Conservation (phyloP, 2,888 invertebrate species). For the Aleiodes leptofemur region DNA sequence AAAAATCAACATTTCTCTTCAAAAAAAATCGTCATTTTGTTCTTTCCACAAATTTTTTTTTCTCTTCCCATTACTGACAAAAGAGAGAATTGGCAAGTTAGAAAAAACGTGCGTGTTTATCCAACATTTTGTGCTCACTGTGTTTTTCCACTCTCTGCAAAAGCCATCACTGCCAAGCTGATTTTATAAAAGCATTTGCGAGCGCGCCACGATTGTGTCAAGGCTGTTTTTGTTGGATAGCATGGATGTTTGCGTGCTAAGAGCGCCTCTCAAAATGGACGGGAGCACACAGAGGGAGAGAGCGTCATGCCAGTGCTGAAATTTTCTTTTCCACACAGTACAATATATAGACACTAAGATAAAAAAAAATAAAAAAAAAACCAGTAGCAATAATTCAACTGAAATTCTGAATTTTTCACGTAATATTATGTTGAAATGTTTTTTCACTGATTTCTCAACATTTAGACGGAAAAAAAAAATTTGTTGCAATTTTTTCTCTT, state of each 20-base stretch:
- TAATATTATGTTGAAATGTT: neutral
- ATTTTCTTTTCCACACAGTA: constrained; percentile 41
- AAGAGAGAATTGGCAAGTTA: neutral
- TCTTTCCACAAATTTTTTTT: neutral
- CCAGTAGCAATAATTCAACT: neutral
- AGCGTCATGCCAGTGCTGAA: constrained; percentile 53
- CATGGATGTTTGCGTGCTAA: constrained; percentile 58
- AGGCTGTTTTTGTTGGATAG: constrained; percentile 63
- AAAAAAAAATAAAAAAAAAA: neutral
- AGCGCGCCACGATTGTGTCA: constrained; percentile 61
- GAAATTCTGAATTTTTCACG: constrained; percentile 17
- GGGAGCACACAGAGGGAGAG: constrained; percentile 50
- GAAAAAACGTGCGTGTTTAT: neutral
- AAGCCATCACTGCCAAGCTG: constrained; percentile 18
- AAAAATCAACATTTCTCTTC: neutral
- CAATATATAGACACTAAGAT: constrained; percentile 37
- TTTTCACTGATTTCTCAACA: neutral
- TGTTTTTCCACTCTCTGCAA: neutral
- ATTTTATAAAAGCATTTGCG: constrained; percentile 44
- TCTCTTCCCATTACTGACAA: neutral
- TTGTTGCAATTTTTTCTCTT: too few relatives aligned
- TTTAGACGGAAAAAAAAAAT: too few relatives aligned
- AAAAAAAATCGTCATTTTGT: too few relatives aligned
- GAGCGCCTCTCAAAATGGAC: constrained; percentile 66
- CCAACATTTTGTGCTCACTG: neutral